Evolutionary conservation across 1,140 invertebrate species (phyloP).

Genomic region (Drosophila micromelanica): DNA sequence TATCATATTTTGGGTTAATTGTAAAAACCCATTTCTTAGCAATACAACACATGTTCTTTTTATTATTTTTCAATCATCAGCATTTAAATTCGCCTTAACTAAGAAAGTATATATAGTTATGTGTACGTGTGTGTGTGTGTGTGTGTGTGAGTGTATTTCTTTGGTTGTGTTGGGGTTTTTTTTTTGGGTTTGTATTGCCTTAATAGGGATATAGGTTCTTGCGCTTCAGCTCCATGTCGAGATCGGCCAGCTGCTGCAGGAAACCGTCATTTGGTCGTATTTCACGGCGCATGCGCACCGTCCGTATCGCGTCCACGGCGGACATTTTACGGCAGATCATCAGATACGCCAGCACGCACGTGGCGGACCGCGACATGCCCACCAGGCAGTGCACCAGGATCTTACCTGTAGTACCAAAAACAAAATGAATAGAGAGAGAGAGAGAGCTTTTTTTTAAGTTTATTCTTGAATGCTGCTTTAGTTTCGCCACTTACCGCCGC

Average conservation of each 20-base stretch:
- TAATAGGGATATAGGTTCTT: constrained; percentile 84
- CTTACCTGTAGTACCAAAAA: too few species aligned
- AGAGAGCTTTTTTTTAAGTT: neutral
- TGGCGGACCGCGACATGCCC: constrained; percentile 92
- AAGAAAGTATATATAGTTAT: constrained; percentile 3
- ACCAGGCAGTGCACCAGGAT: constrained; percentile 92
- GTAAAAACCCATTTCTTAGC: constrained; percentile 9
- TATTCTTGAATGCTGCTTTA: neutral
- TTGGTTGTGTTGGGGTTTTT: constrained; percentile 48
- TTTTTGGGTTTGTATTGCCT: constrained; percentile 1
- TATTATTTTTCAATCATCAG: constrained; percentile 12
- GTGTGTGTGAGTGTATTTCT: constrained; percentile 15
- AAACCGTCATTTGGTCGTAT: constrained; percentile 93
- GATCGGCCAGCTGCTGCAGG: constrained; percentile 89
- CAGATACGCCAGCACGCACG: constrained; percentile 91
- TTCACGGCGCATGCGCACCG: constrained; percentile 88
- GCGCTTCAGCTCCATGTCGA: constrained; percentile 88
- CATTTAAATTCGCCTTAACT: constrained; percentile 10
- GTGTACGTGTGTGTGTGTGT: constrained; percentile 17
- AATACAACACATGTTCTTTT: constrained; percentile 14
- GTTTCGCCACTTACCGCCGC: constrained; percentile 86
- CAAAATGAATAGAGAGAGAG: too few species aligned
- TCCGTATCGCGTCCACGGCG: constrained; percentile 89
- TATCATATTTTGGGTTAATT: neutral
- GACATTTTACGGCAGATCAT: constrained; percentile 93